A percentile compares a stretch with the other conserved stretches of the same genome.
These are phyloP conservation scores for Drosophila leontia DNA, from an alignment of 1,140 invertebrate genomes.

Conservation along the genomic window DNA sequence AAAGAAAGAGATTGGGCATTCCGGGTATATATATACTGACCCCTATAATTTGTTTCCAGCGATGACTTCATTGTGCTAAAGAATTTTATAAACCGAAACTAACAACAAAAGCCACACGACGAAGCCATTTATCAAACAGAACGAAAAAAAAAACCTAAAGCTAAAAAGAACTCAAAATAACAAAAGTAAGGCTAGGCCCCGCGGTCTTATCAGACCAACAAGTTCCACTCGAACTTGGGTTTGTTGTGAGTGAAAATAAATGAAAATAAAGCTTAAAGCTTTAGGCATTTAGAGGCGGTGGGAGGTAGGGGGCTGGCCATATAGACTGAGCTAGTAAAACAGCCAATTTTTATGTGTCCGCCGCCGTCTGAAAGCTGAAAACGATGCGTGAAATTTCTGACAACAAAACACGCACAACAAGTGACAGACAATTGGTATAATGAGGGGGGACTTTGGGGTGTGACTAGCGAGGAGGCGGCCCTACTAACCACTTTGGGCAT, in stretches of 20 bases:
- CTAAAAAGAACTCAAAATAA: slow-evolving; percentile 33
- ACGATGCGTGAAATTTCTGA: slow-evolving; percentile 76
- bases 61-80: slow-evolving; percentile 72
- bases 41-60: slow-evolving; percentile 39
- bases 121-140: slow-evolving; percentile 71
- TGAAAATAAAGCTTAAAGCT: slow-evolving; percentile 56
- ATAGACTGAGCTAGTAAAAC: slow-evolving; percentile 23
- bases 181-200: slow-evolving; percentile 43
- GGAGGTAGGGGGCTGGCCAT: background rate
- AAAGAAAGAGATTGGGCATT: slow-evolving; percentile 13
- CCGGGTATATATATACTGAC: background rate
- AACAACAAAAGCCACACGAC: slow-evolving; percentile 51
- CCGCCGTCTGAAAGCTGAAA: slow-evolving; percentile 37
- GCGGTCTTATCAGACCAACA: slow-evolving; percentile 66
- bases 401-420: slow-evolving; percentile 74
- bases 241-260: slow-evolving; percentile 68
- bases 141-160: slow-evolving; percentile 4
- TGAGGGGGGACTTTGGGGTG: background rate
- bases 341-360: slow-evolving; percentile 33
- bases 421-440: slow-evolving; percentile 39
- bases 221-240: slow-evolving; percentile 55
- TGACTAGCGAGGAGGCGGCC: background rate
- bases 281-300: background rate
- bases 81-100: slow-evolving; percentile 59
- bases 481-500: slow-evolving; percentile 13